These are phyloP conservation scores for Aricia artaxerxes DNA, from an alignment of 2,888 invertebrate genomes.

Conservation along the genomic window DNA sequence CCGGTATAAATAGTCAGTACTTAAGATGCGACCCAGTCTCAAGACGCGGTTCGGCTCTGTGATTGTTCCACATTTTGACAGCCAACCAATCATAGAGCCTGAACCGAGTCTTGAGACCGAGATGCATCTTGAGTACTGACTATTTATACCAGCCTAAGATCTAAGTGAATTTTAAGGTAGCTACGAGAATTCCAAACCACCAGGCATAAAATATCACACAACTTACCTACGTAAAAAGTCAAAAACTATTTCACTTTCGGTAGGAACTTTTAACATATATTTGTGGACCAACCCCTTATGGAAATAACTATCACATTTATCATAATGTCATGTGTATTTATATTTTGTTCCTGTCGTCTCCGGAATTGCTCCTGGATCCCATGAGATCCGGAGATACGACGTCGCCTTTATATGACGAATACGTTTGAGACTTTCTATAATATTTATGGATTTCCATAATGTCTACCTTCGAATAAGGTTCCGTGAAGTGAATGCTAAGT, in stretches of 20 bases:
- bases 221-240: slow-evolving; percentile 16
- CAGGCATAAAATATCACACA: not conserved
- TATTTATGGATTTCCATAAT: slow-evolving; percentile 15
- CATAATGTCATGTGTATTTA: slow-evolving; percentile 23
- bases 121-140: too few relatives aligned
- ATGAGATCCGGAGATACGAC: not conserved
- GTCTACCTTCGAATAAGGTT: not conserved
- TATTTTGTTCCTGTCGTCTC: slow-evolving; percentile 15
- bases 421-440: not conserved
- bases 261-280: slow-evolving; percentile 27
- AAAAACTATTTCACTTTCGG: slow-evolving; percentile 14
- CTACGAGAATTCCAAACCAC: too few relatives aligned
- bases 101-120: too few relatives aligned
- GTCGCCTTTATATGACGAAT: slow-evolving; percentile 25
- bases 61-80: too few relatives aligned
- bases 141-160: too few relatives aligned
- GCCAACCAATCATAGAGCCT: too few relatives aligned
- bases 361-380: slow-evolving; percentile 26
- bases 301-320: slow-evolving; percentile 25
- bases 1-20: too few relatives aligned
- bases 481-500: not conserved
- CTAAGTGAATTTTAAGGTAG: too few relatives aligned
- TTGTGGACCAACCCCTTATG: not conserved
- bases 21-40: too few relatives aligned
- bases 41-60: too few relatives aligned